phyloP scores from a whole-genome alignment of 1,140 invertebrate species.

The Leptinotarsa lineolata region DNA sequence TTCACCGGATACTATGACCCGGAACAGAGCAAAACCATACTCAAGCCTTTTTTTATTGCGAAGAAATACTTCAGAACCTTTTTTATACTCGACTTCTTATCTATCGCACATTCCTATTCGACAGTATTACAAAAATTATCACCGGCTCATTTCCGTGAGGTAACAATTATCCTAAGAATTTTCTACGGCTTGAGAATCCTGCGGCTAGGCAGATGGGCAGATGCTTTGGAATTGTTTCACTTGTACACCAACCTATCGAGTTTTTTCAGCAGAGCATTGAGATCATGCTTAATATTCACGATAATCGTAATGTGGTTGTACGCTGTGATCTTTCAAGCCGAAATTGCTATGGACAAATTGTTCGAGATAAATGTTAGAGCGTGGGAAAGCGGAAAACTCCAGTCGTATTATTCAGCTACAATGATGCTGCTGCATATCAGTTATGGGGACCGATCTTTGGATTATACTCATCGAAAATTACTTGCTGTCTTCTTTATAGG shows the following conservation, averaged over 20 bases:
- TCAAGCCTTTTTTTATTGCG: neutral
- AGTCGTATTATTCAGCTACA: neutral
- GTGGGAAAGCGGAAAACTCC: too few species aligned
- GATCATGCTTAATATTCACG: neutral
- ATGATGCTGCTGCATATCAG: neutral
- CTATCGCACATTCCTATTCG: neutral
- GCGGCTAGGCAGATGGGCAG: neutral
- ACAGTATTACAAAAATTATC: neutral
- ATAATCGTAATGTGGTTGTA: neutral
- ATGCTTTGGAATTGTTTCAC: neutral
- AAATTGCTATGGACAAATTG: too few species aligned
- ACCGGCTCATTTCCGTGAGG: neutral
- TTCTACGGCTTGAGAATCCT: neutral
- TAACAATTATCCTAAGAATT: neutral
- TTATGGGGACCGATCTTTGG: neutral
- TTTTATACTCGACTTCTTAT: neutral
- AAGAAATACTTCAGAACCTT: conserved; percentile 11
- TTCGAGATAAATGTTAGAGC: too few species aligned
- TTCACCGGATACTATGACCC: conserved; percentile 34
- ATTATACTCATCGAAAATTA: neutral
- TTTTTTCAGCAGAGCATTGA: neutral
- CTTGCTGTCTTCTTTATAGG: conserved; percentile 2
- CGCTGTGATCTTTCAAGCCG: neutral
- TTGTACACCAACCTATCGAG: neutral
- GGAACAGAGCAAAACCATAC: conserved; percentile 15